phyloP scores from a whole-genome alignment of 1,140 invertebrate species.

The Probaryconus sp. region DNA sequence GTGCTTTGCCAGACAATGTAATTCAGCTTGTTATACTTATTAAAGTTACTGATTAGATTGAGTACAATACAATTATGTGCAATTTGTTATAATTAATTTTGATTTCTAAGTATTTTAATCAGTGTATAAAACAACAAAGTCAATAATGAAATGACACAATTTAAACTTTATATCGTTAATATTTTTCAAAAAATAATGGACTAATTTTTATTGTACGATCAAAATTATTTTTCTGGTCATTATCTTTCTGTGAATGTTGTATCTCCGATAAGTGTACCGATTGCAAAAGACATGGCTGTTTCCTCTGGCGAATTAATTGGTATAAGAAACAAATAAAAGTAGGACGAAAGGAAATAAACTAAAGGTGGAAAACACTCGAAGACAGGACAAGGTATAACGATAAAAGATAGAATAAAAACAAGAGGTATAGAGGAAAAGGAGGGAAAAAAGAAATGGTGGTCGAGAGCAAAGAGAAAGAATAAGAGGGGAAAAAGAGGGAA shows the following conservation, averaged over 20 bases:
- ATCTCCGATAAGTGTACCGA: no score
- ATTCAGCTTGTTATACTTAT: conserved; percentile 57
- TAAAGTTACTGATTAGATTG: conserved; percentile 51
- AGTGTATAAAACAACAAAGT: no score
- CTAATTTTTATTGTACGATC: no score
- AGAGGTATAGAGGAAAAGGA: conserved; percentile 34
- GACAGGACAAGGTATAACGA: conserved; percentile 46
- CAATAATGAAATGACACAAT: no score
- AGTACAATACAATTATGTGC: conserved; percentile 34
- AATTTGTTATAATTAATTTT: conserved; percentile 25
- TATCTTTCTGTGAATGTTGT: no score
- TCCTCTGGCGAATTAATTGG: conserved; percentile 31
- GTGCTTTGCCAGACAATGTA: conserved; percentile 48
- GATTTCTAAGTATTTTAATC: no score
- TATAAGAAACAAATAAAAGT: conserved; percentile 48
- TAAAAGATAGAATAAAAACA: conserved; percentile 51
- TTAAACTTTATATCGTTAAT: no score
- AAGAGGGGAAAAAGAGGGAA: conserved; percentile 52
- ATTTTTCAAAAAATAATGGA: no score
- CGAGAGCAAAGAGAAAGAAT: conserved; percentile 41
- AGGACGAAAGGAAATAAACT: conserved; percentile 54
- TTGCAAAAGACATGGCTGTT: conserved; percentile 16
- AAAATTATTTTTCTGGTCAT: no score
- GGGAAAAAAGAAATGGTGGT: conserved; percentile 36
- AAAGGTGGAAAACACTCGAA: conserved; percentile 53